A percentile compares a stretch with the other conserved stretches of the same genome.
phyloP scores from a whole-genome alignment of 2,888 invertebrate species.

The Diabrotica balteata region DNA sequence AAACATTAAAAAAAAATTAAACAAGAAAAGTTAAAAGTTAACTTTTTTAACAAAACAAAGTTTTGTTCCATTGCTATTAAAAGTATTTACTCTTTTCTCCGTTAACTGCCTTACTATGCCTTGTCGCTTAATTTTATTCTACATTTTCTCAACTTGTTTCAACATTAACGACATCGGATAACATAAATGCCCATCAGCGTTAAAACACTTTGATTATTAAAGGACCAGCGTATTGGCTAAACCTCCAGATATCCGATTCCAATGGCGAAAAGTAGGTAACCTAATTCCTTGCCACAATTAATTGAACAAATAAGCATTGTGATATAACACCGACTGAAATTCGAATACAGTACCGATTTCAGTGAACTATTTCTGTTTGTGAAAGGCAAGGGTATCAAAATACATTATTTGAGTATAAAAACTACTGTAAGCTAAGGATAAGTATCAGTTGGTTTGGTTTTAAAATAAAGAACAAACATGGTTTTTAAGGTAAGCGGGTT shows the following conservation, averaged over 20 bases:
- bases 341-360: conserved; percentile 2
- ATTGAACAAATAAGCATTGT: neutral
- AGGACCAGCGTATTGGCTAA: too few species aligned
- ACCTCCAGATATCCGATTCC: neutral
- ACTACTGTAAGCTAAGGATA: neutral
- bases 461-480: conserved; percentile 10
- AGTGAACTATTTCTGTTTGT: conserved; percentile 12
- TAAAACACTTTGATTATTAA: too few species aligned
- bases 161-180: too few species aligned
- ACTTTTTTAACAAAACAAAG: too few species aligned
- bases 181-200: too few species aligned
- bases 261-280: neutral
- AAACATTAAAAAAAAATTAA: too few species aligned
- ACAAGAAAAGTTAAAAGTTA: too few species aligned
- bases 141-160: too few species aligned
- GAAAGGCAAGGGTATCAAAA: conserved; percentile 29
- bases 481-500: conserved; percentile 15
- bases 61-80: too few species aligned
- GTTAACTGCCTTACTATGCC: too few species aligned
- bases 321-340: conserved; percentile 3
- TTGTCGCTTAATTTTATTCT: too few species aligned
- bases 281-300: neutral
- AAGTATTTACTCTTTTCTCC: too few species aligned
- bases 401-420: conserved; percentile 27
- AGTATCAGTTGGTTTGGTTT: conserved; percentile 8